Base-by-base conservation (phyloP, 2,797 vertebrate genomes). In the Phalloptychus januarius region DNA sequence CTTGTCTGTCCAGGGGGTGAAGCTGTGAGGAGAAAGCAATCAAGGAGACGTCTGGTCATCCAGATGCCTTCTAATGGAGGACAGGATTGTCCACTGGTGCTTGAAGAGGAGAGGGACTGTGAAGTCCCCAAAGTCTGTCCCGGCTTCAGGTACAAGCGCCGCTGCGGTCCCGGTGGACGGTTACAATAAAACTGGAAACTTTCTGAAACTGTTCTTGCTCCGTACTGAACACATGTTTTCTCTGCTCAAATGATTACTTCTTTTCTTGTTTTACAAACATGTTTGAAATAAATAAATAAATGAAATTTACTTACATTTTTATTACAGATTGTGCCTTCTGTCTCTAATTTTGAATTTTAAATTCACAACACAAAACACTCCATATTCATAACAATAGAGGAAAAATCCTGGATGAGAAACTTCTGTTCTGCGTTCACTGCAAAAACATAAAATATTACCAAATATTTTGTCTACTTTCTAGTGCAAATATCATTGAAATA, bases 21-120 rank as follows among this genome's bases (percentile, higher is more conserved):
- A 7, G 82, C 79, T 0, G 81, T 89, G 86, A 95, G 93, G 76
- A 96, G 76, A 83, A 98, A 97, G 88, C 97, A 98, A 85, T 95
- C 96, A 0, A 96, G 96, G 58, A 96, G 97, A 79, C 96, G 97
- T 10, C 95, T 99, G 61, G 92, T 98, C 91, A 95, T 98, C 87
- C 98, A 99, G 89, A 94, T 92, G 56, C 96, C 98, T 0, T 95
- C 97, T 86, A 98, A 98, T 0, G 96, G 97, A 20, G 98, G 98
- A 71, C 96, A 95, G 74, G 98, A 99, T 31, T 99, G 98, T 91
- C 96, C 97, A 0, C 97, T 98, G 25, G 89, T 95, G 2, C 96
- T 99, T 75, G 96, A 97, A 76, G 98, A 99, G 87, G 97, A 99
- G 87, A 96, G 89, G 84, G 96, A 97, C 46, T 99, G 98, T 3